These are phyloP conservation scores for Mergus octosetaceus DNA, from an alignment of 2,797 vertebrate species.

Conservation along the genomic window DNA sequence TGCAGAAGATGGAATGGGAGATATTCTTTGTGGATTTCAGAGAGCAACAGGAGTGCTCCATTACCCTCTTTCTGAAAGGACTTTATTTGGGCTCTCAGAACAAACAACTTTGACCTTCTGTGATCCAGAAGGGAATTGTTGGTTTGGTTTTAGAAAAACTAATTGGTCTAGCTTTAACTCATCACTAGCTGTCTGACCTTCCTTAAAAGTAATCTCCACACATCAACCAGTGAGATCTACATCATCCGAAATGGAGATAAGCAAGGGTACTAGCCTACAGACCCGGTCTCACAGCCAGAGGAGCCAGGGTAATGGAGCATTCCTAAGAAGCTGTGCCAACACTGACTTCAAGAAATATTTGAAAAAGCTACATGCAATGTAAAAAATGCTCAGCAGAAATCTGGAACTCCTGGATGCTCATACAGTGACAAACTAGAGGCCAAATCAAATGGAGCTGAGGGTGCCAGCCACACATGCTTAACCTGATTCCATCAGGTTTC, in stretches of 20 bases:
- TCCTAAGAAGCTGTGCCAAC: not conserved
- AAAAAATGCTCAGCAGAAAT: not conserved
- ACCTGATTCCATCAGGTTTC: not conserved
- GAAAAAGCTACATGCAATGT: not conserved
- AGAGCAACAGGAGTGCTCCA: not conserved
- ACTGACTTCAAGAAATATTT: not conserved
- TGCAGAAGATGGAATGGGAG: not conserved
- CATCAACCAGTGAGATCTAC: not conserved
- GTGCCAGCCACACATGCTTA: not conserved
- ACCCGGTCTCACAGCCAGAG: not conserved
- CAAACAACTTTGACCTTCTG: not conserved
- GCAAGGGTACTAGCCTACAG: not conserved
- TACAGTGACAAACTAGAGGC: not conserved
- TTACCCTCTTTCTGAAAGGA: not conserved
- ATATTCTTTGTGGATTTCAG: not conserved
- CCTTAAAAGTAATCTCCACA: not conserved
- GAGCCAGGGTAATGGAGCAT: accelerated
- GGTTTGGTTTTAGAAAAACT: not conserved
- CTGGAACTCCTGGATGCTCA: not conserved
- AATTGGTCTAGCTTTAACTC: not conserved
- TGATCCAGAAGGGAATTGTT: not conserved
- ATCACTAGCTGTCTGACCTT: not conserved
- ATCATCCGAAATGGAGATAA: not conserved
- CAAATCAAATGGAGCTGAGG: not conserved
- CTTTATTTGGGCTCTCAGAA: not conserved